phyloP scores from a whole-genome alignment of 1,140 invertebrate species.

The Anastrepha ludens region DNA sequence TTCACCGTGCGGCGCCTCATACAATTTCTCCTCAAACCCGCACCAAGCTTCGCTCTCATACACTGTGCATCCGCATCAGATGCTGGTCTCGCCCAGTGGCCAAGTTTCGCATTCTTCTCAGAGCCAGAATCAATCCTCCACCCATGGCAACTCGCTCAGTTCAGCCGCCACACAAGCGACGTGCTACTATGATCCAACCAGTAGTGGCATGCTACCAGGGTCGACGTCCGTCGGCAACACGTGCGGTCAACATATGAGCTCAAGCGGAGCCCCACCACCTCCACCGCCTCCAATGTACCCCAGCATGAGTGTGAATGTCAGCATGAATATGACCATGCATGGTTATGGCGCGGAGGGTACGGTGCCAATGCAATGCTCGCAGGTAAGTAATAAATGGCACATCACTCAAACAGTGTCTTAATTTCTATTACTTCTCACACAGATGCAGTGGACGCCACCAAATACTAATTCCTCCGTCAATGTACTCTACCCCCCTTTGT shows the following conservation, averaged over 20 bases:
- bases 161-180: constrained; percentile 21
- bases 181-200: constrained; percentile 66
- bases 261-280: constrained; percentile 60
- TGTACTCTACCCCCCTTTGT: constrained; percentile 78
- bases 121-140: constrained; percentile 62
- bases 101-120: constrained; percentile 67
- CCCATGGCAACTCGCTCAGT: constrained; percentile 10
- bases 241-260: constrained; percentile 75
- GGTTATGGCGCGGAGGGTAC: constrained; percentile 81
- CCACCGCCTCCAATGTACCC: constrained; percentile 80
- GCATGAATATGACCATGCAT: constrained; percentile 98
- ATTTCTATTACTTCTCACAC: constrained; percentile 8
- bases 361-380: constrained; percentile 79
- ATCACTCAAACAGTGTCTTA: neutral
- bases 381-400: constrained; percentile 73
- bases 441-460: constrained; percentile 82
- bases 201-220: neutral
- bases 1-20: constrained; percentile 81
- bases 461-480: constrained; percentile 77
- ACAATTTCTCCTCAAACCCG: constrained; percentile 77
- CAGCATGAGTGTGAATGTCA: constrained; percentile 96
- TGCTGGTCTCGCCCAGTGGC: constrained; percentile 72
- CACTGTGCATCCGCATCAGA: constrained; percentile 76
- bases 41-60: constrained; percentile 76
- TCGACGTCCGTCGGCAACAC: constrained; percentile 34